A percentile compares a stretch with the other conserved stretches of the same genome.
phyloP scores from a whole-genome alignment of 2,888 invertebrate genomes.

The Argynnis bischoffii region DNA sequence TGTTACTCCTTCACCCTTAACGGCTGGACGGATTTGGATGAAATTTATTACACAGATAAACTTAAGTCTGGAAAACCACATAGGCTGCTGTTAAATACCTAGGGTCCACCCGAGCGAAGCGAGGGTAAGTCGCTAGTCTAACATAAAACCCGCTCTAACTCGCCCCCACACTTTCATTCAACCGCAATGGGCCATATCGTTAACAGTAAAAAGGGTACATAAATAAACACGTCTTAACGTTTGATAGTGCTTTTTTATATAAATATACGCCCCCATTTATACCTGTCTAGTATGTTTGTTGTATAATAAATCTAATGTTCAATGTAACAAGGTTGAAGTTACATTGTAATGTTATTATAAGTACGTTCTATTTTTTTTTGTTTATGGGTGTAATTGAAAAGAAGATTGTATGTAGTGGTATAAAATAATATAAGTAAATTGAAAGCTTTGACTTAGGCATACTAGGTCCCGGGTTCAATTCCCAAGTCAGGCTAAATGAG shows the following conservation, averaged over 20 bases:
- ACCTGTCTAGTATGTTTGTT: conserved; percentile 16
- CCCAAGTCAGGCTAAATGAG: no score
- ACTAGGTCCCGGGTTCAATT: no score
- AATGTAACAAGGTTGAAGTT: conserved; percentile 10
- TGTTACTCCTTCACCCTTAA: no score
- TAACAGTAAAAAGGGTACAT: conserved; percentile 48
- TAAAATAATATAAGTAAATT: no score
- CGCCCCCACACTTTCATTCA: conserved; percentile 32
- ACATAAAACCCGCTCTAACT: conserved; percentile 35
- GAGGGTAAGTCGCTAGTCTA: neutral
- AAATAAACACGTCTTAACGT: conserved; percentile 50
- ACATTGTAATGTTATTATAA: neutral
- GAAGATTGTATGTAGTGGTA: no score
- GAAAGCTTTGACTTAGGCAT: no score
- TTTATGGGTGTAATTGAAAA: conserved; percentile 1
- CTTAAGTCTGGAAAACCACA: no score
- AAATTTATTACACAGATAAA: no score
- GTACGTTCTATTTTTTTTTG: conserved; percentile 1
- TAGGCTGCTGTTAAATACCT: neutral
- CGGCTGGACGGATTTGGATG: no score
- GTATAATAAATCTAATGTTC: conserved; percentile 21
- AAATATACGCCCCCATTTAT: conserved; percentile 35
- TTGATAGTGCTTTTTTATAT: conserved; percentile 43
- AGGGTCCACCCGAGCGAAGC: neutral
- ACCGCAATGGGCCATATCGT: conserved; percentile 45